A percentile compares a stretch with the other conserved stretches of the same genome.
Evolutionary conservation across 2,113 vertebrate species (phyloP).

Genomic region (Cynopterus brachyotis): DNA sequence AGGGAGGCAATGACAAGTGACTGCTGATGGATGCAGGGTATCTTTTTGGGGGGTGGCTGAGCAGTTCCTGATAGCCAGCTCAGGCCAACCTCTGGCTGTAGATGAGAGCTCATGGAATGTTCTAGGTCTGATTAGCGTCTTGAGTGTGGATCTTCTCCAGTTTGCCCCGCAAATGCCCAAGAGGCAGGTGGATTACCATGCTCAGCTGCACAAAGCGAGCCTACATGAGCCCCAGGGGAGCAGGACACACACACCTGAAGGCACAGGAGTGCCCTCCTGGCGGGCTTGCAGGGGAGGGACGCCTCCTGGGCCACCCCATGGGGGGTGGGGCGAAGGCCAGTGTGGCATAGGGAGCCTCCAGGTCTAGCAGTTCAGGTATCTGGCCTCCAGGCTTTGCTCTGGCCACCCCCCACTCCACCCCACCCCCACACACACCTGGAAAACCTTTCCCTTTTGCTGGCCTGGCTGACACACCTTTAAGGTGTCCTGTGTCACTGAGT

Average conservation of each 20-base stretch:
- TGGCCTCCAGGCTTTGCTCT: background rate
- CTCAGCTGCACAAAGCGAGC: constrained; percentile 85
- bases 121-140: background rate
- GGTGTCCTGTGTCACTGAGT: background rate
- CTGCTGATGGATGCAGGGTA: background rate
- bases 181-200: constrained; percentile 87
- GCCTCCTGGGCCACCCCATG: constrained; percentile 75
- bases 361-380: background rate
- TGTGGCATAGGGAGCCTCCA: background rate
- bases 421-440: background rate
- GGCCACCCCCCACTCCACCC: too few species aligned
- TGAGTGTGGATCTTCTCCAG: constrained; percentile 68
- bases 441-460: background rate
- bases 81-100: background rate
- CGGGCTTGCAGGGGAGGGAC: constrained; percentile 88
- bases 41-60: background rate
- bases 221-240: constrained; percentile 80
- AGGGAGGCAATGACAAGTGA: background rate
- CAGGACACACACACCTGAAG: constrained; percentile 89
- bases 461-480: background rate
- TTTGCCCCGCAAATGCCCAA: constrained; percentile 87
- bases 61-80: background rate
- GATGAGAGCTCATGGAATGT: background rate
- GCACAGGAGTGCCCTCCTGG: constrained; percentile 85
- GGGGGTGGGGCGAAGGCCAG: constrained; percentile 91